These are phyloP conservation scores for Microplitis mediator DNA, from an alignment of 1,140 invertebrate species.

Conservation along the genomic window DNA sequence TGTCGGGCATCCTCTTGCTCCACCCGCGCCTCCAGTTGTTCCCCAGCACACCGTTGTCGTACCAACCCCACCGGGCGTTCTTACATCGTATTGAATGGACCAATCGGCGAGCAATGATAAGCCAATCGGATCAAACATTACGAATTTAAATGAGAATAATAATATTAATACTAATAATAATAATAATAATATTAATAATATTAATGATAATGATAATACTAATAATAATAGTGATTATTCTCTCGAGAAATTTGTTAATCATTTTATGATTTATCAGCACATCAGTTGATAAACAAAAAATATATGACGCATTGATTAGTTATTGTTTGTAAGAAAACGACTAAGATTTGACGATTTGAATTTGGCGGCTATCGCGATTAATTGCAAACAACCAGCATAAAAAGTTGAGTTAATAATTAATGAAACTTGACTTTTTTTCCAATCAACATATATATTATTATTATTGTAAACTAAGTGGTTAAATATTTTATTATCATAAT, in stretches of 20 bases:
- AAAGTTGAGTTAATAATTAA: background rate
- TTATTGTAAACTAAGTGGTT: background rate
- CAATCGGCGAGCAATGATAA: slow-evolving; percentile 4
- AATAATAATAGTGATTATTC: too few species aligned
- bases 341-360: too few species aligned
- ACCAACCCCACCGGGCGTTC: slow-evolving; percentile 58
- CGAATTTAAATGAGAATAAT: too few species aligned
- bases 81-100: slow-evolving; percentile 54
- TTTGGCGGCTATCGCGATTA: too few species aligned
- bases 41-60: slow-evolving; percentile 61
- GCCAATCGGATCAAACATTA: background rate
- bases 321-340: too few species aligned
- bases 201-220: too few species aligned
- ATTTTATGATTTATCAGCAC: background rate
- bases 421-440: slow-evolving; percentile 27
- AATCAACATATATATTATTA: slow-evolving; percentile 17
- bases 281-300: background rate
- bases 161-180: too few species aligned
- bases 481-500: background rate
- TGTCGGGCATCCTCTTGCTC: slow-evolving; percentile 57
- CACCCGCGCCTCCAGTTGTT: slow-evolving; percentile 51
- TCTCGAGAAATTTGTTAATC: background rate
- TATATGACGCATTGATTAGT: too few species aligned
- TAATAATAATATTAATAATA: background rate
- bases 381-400: too few species aligned